These are phyloP conservation scores for human DNA, from an alignment of 2,113 vertebrate species.

Conservation along the genomic window DNA sequence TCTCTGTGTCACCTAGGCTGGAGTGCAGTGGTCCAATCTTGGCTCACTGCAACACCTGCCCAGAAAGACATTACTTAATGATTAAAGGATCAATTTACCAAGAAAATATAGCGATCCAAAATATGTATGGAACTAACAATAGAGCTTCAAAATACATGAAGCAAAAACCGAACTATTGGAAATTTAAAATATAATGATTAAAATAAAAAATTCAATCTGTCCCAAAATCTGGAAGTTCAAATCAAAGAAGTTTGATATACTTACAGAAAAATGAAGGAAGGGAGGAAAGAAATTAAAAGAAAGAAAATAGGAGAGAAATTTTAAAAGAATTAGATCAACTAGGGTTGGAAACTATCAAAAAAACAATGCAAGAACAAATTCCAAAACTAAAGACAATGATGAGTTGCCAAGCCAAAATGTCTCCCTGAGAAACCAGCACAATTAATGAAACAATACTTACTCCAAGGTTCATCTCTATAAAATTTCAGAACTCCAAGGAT, in stretches of 20 bases:
- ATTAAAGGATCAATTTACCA: background rate
- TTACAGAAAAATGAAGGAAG: background rate
- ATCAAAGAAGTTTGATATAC: background rate
- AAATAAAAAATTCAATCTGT: background rate
- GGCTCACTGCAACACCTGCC: too few species aligned
- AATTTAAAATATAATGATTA: background rate
- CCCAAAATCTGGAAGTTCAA: background rate
- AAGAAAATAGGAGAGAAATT: background rate
- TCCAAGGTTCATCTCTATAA: background rate
- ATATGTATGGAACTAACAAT: background rate
- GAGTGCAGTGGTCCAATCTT: too few species aligned
- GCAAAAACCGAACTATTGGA: background rate
- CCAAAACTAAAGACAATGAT: background rate
- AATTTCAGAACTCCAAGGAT: background rate
- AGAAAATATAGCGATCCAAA: constrained; percentile 13
- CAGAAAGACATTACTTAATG: background rate
- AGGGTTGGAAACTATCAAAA: background rate
- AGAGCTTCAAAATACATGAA: background rate
- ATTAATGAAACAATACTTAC: background rate
- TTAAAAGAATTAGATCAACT: background rate
- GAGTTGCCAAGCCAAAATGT: background rate
- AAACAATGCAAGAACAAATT: background rate
- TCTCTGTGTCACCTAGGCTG: too few species aligned
- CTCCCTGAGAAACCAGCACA: background rate
- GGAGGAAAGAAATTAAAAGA: background rate